phyloP scores from a whole-genome alignment of 1,140 invertebrate species.

The Lucilia cuprina region DNA sequence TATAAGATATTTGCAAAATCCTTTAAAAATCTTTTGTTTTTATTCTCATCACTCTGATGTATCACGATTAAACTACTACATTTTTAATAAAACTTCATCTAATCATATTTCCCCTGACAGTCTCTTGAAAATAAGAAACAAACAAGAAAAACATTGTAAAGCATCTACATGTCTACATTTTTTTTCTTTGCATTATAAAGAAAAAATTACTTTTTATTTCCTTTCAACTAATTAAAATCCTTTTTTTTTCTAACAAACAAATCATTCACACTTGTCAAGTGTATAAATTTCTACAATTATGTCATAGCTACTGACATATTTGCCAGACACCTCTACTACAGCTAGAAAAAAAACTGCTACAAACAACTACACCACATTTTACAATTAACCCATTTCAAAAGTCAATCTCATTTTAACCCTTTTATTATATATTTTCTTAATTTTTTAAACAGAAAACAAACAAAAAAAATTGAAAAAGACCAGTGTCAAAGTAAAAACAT shows the following conservation, averaged over 20 bases:
- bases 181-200: not conserved
- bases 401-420: not conserved
- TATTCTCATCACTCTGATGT: too few species aligned
- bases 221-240: conserved; percentile 10
- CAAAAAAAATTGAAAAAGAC: not conserved
- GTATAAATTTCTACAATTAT: conserved; percentile 14
- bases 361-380: not conserved
- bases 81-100: too few species aligned
- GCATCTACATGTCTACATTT: too few species aligned
- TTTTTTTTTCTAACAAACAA: not conserved
- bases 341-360: not conserved
- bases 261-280: conserved; percentile 17
- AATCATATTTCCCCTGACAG: too few species aligned
- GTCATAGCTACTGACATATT: conserved; percentile 19
- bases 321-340: not conserved
- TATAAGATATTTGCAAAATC: too few species aligned
- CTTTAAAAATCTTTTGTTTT: too few species aligned
- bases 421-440: not conserved
- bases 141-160: too few species aligned
- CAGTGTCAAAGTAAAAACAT: conserved; percentile 18
- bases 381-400: conserved; percentile 34
- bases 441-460: not conserved
- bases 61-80: too few species aligned
- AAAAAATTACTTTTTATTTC: not conserved
- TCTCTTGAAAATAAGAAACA: too few species aligned